Conservation (phyloP, 2,113 vertebrate genomes). For the Callospermophilus lateralis region DNA sequence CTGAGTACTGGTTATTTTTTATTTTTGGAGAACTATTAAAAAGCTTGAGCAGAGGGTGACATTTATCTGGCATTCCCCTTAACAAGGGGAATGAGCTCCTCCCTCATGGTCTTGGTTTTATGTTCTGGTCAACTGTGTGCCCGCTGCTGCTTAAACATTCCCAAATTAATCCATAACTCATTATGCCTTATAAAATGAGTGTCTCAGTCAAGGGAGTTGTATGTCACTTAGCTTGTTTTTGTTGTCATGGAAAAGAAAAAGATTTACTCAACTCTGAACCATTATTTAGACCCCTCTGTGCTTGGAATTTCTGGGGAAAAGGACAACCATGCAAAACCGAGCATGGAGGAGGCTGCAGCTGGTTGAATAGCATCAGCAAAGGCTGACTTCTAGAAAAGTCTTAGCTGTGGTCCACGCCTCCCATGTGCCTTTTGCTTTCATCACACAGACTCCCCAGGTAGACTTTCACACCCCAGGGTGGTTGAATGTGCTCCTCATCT, state of each 20-base stretch:
- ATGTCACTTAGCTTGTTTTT: constrained; percentile 62
- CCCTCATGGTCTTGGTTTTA: constrained; percentile 39
- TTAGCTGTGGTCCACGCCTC: neutral
- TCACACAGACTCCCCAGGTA: neutral
- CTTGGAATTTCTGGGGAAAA: constrained; percentile 35
- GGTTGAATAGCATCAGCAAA: neutral
- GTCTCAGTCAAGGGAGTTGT: constrained; percentile 40
- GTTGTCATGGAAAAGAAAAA: constrained; percentile 63
- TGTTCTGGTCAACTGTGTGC: constrained; percentile 34
- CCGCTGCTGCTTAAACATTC: constrained; percentile 37
- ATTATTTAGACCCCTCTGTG: constrained; percentile 58
- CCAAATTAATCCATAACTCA: constrained; percentile 67
- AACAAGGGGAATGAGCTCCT: neutral
- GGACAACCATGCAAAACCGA: neutral
- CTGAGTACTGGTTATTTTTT: constrained; percentile 67
- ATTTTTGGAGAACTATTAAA: constrained; percentile 69
- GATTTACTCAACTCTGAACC: constrained; percentile 61
- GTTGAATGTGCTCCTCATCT: neutral
- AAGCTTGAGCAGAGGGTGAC: constrained; percentile 44
- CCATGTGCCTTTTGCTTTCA: neutral
- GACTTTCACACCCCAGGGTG: neutral
- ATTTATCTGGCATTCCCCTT: constrained; percentile 61
- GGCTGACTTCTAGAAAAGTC: constrained; percentile 13
- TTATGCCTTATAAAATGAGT: constrained; percentile 54
- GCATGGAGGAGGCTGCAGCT: neutral